Evolutionary conservation across 64 coral and sea anemone species (phyloP), one percentile per base, ranked within the genome.

Genomic region (Montipora foliosa): DNA sequence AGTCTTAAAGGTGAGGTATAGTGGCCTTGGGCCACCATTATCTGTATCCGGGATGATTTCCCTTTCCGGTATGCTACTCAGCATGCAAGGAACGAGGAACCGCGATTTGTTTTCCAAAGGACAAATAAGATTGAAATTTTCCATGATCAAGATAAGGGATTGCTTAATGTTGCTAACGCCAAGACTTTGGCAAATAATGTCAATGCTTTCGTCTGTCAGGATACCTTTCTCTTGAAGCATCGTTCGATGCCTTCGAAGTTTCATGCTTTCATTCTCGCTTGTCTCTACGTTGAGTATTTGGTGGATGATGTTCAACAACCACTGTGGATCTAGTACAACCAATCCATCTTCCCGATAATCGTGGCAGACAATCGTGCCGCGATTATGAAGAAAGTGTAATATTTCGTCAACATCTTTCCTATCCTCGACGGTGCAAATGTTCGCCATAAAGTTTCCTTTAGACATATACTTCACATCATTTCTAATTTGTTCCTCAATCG

Each of bases 321-420:
- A 86, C 19, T 72, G 82, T 19, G 62, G 82, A 71, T 86, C 62
- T 16, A 86, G 37, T 8, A 86, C 82, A 7, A 86, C 82, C 46
- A 86, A 72, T 45, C 82, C 46, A 25, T 86, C 55, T 17, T 47
- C 16, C 44, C 29, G 24, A 17, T 67, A 6, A 37, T 68, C 46
- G 82, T 71, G 66, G 19, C 66, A 86, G 66, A 72, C 67, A 49
- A 86, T 47, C 0, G 66, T 49, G 9, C 47, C 45, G n/a, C 82
- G 82, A 24, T 72, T 64, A 8, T 71, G 66, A 86, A 86, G 82
- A 71, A 86, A 86, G 7, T 22, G 44, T 48, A 86, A 86, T 8
- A 71, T 70, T 44, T 67, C 44, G 8, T 86, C 66, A 10, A 72
- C 45, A 19, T 86, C 82, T 21, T 51, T 8, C 5, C 9, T 22